Conservation (phyloP, 1,140 invertebrate species). For the Galleria mellonella region DNA sequence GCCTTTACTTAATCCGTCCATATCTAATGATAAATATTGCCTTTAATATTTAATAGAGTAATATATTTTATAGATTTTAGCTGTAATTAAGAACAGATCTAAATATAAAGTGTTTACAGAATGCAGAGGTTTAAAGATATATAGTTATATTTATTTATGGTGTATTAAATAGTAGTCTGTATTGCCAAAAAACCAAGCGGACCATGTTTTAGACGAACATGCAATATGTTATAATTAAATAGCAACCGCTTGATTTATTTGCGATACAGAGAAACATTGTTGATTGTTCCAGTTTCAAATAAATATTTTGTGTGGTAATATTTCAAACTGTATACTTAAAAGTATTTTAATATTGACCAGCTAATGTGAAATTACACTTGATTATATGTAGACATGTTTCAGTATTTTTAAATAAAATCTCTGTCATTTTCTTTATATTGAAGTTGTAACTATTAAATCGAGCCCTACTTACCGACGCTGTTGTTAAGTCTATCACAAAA, state of each 20-base stretch:
- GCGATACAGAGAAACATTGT: conserved; percentile 21
- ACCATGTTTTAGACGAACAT: no score
- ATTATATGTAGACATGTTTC: conserved; percentile 30
- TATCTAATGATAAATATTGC: conserved; percentile 73
- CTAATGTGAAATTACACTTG: conserved; percentile 26
- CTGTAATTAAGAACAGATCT: conserved; percentile 55
- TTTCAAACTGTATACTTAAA: conserved; percentile 15
- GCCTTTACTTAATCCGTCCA: conserved; percentile 73
- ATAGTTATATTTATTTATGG: conserved; percentile 51
- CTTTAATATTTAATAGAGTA: conserved; percentile 74
- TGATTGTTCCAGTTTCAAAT: conserved; percentile 44
- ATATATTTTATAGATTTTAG: conserved; percentile 72
- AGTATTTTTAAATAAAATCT: conserved; percentile 30
- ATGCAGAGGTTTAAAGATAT: conserved; percentile 53
- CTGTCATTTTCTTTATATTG: no score
- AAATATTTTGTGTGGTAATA: conserved; percentile 42
- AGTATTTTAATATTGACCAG: conserved; percentile 31
- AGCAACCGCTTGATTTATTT: conserved; percentile 15
- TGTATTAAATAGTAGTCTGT: conserved; percentile 8
- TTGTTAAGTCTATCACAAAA: no score
- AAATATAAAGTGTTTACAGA: conserved; percentile 56
- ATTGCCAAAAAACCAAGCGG: background rate
- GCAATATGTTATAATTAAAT: background rate
- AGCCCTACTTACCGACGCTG: no score
- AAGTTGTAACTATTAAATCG: no score